Base-by-base conservation (phyloP, 2,888 invertebrate species). In the Erynnis tages region DNA sequence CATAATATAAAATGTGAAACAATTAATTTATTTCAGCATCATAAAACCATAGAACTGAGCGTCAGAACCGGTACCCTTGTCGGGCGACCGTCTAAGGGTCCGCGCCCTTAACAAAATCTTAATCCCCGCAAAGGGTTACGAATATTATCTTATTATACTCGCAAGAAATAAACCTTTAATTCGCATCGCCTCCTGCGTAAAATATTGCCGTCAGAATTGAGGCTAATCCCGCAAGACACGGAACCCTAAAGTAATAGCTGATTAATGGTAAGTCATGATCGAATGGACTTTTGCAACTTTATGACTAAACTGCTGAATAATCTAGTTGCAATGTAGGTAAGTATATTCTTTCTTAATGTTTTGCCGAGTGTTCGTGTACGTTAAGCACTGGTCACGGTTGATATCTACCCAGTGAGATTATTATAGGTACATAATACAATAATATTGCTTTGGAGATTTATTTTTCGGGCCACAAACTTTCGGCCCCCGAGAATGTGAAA, bases 41-140 rank as follows among this genome's bases (percentile, higher is more conserved):
- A 67, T 83, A 83, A 85, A 86, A 82, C 82, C 84, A 74, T 86
- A 85, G 72, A 77, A 83, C 77, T 78, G 77, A 77, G 65, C 65
- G 63, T 63, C 65, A 69, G 38, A 76, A 74, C 79, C 73, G 59
- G 66, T 62, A 62, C 70, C 71, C 71, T 69, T 58, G 58, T 35
- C 19, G 21, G 30, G 66, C 76, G 76, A 75, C 72, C 79, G 84
- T 71, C 73, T 69, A 73, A 82, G 72, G 74, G 78, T 67, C 71
- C 68, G 67, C 76, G 76, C 86, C 87, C 87, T 87, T 85, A 88
- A 88, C 88, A 85, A 86, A 88, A 88, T 88, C 88, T 88, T 87
- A 88, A 88, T 89, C 87, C 83, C 79, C 73, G 80, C 87, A 88
- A 88, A 89, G 88, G 88, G 88, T 88, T 88, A 88, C 74, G 79